Conservation (phyloP, 2,888 invertebrate species). For the Bembecia ichneumoniformis region DNA sequence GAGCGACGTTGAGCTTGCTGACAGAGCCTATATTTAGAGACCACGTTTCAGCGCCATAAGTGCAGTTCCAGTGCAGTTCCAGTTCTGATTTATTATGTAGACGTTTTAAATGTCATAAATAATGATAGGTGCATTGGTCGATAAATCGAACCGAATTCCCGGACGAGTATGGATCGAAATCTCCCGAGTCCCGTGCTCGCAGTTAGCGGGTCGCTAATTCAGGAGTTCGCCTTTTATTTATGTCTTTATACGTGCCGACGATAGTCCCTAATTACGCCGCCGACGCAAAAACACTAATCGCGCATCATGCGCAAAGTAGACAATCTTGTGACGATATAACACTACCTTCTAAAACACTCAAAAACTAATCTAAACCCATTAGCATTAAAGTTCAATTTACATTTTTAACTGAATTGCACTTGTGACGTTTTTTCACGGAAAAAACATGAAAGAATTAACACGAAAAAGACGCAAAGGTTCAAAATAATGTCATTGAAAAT, state of each 20-base stretch:
- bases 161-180: slow-evolving; percentile 50
- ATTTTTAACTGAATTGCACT: neutral
- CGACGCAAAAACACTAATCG: slow-evolving; percentile 69
- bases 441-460: slow-evolving; percentile 3
- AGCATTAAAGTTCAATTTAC: slow-evolving; percentile 5
- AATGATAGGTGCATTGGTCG: neutral
- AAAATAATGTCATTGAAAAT: neutral
- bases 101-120: neutral
- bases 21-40: no score
- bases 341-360: slow-evolving; percentile 1
- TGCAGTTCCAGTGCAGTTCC: no score
- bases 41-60: no score
- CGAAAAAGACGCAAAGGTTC: neutral
- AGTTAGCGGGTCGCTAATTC: slow-evolving; percentile 49
- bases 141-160: neutral
- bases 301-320: slow-evolving; percentile 36
- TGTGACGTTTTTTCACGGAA: slow-evolving; percentile 9
- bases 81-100: no score
- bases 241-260: slow-evolving; percentile 71
- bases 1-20: no score
- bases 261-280: slow-evolving; percentile 66
- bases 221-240: slow-evolving; percentile 61
- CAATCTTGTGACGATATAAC: neutral
- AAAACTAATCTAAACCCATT: slow-evolving; percentile 5
- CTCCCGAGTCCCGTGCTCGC: slow-evolving; percentile 33